phyloP scores from a whole-genome alignment of 2,888 invertebrate species.

The Chrysodeixis includens region DNA sequence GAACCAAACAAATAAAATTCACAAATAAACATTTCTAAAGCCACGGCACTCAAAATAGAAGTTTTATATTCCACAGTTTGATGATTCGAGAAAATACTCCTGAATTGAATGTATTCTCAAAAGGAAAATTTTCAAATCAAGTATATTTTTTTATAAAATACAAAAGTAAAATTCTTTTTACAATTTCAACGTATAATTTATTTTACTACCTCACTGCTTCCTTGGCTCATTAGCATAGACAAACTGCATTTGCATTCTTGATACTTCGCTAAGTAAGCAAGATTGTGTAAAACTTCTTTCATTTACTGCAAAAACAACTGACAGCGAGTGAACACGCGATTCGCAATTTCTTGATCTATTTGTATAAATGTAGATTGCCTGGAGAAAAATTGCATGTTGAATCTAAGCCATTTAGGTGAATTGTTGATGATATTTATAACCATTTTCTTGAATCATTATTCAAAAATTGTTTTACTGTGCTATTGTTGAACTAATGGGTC shows the following conservation, averaged over 20 bases:
- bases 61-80: no score
- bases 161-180: neutral
- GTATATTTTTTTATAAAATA: no score
- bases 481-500: no score
- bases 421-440: no score
- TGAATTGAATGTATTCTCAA: no score
- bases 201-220: conserved; percentile 33
- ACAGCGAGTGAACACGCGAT: conserved; percentile 38
- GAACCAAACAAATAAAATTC: conserved; percentile 55
- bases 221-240: conserved; percentile 57
- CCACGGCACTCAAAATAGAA: no score
- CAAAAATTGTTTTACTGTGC: no score
- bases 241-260: conserved; percentile 61
- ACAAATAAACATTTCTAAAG: conserved; percentile 49
- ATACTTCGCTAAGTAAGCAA: conserved; percentile 38
- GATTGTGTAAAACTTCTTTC: conserved; percentile 50
- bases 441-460: no score
- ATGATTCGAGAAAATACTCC: no score
- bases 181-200: conserved; percentile 19
- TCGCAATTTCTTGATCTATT: conserved; percentile 26
- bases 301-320: conserved; percentile 49
- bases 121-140: no score
- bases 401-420: no score
- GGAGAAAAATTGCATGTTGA: neutral
- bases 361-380: neutral